Evolutionary conservation across 2,113 vertebrate genomes (phyloP), one percentile per base, ranked within the genome.

Genomic region (Hylia prasina): DNA sequence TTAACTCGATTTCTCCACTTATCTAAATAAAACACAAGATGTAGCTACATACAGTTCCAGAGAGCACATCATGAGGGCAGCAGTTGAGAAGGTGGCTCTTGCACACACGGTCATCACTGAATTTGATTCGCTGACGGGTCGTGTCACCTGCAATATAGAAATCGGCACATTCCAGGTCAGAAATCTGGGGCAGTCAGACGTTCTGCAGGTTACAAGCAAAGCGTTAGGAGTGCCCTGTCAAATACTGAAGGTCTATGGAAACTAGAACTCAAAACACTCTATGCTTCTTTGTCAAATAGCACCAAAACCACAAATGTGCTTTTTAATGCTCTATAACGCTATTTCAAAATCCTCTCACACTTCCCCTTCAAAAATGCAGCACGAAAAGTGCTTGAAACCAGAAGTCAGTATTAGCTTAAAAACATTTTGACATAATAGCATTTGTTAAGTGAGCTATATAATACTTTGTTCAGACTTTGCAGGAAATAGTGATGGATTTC

Each of bases 21-120:
- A 63, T 77, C 23, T 78, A 92, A 63, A 58, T 23, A 66, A 75
- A 83, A 33, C 42, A 60, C 0, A 6, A 56, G 13, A 82, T 61
- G 65, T 61, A 63, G 90, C 81, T 97, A 99, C 99, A 87, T 98
- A 99, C 99, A 56, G 99, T 99, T 98, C 99, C 99, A 92, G 99
- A 99, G 85, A 99, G 98, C 81, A 99, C 99, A 96, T 99, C 99
- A 51, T 99, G 99, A 85, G 99, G 99, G 95, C 99, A 99, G 91
- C 99, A 99, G 97, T 99, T 99, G 97, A 99, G 98, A 79, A 99
- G 99, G 85, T 99, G 99, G 97, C 99, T 99, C 98, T 99, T 99
- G 97, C 99, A 99, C 65, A 99, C 99, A 97, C 99, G 98, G 86
- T 99, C 99, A 96, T 99, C 99, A 72, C 98, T 98, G 97, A 99